A percentile compares a stretch with the other conserved stretches of the same genome.
These are phyloP conservation scores for Ruditapes philippinarum DNA, from an alignment of 1,140 invertebrate genomes.

Conservation along the genomic window DNA sequence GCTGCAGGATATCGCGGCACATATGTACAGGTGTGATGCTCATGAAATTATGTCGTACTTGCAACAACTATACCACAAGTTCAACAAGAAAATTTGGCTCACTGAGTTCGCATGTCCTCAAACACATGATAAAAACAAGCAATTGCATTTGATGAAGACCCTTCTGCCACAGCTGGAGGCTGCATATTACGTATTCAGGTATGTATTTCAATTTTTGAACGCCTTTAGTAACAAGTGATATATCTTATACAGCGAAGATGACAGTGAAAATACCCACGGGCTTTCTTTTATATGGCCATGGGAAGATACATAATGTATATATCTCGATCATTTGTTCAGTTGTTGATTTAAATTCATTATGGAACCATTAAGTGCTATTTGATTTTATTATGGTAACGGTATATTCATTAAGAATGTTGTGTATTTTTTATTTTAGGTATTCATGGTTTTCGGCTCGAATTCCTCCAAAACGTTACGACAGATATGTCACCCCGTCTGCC, in stretches of 20 bases:
- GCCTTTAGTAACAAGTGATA: background rate
- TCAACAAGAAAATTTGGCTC: conserved; percentile 71
- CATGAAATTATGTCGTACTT: conserved; percentile 69
- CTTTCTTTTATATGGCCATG: background rate
- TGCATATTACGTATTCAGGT: conserved; percentile 61
- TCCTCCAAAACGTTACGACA: too few species aligned
- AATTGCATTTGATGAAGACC: conserved; percentile 68
- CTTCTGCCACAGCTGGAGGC: conserved; percentile 67
- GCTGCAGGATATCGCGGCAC: conserved; percentile 72
- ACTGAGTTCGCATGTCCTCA: conserved; percentile 72
- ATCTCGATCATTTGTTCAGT: too few species aligned
- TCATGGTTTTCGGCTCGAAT: conserved; percentile 16
- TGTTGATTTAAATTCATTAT: background rate
- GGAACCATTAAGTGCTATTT: too few species aligned
- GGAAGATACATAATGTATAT: background rate
- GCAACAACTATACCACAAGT: conserved; percentile 63
- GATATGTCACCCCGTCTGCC: background rate
- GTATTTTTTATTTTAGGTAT: conserved; percentile 5
- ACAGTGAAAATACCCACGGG: background rate
- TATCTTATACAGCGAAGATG: background rate
- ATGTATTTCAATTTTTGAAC: background rate
- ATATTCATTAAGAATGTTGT: too few species aligned
- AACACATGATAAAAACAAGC: conserved; percentile 30
- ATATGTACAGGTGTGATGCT: conserved; percentile 70
- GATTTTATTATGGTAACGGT: background rate